phyloP scores from a whole-genome alignment of 2,888 invertebrate genomes.

The Idaea dimidiata region DNA sequence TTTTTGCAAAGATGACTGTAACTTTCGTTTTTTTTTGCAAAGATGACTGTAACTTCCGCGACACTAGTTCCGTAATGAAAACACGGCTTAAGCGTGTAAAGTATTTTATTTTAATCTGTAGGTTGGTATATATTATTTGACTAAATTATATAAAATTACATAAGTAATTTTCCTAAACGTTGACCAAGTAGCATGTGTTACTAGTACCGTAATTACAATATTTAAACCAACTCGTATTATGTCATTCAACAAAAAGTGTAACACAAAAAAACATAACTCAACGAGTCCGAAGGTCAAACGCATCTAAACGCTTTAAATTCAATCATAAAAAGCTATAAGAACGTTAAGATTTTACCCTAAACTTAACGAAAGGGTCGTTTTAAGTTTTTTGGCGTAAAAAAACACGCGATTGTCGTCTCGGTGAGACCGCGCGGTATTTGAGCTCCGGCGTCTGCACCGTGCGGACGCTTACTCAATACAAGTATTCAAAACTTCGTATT shows the following conservation, averaged over 20 bases:
- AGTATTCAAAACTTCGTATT: slow-evolving; percentile 31
- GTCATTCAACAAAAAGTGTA: slow-evolving; percentile 36
- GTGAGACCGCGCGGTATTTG: slow-evolving; percentile 60
- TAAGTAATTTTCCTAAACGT: slow-evolving; percentile 17
- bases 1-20: no score
- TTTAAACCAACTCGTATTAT: slow-evolving; percentile 24
- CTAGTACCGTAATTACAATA: slow-evolving; percentile 22
- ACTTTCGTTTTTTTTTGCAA: no score
- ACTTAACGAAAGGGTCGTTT: slow-evolving; percentile 70
- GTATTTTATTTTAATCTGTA: no score
- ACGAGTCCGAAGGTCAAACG: slow-evolving; percentile 43
- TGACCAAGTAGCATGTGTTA: slow-evolving; percentile 22
- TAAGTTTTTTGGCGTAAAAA: slow-evolving; percentile 75
- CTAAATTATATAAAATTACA: not conserved
- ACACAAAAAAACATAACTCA: slow-evolving; percentile 34
- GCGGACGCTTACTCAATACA: slow-evolving; percentile 59
- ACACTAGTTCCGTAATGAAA: no score
- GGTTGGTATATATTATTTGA: not conserved
- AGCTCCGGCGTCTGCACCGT: slow-evolving; percentile 67
- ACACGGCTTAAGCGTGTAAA: no score
- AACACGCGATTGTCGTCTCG: slow-evolving; percentile 48
- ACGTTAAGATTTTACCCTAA: slow-evolving; percentile 60
- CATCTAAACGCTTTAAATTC: slow-evolving; percentile 43
- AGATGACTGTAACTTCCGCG: no score
- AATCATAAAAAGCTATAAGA: slow-evolving; percentile 46